These are phyloP conservation scores for Nesogale talazaci DNA, from an alignment of 2,113 vertebrate genomes.

Conservation along the genomic window DNA sequence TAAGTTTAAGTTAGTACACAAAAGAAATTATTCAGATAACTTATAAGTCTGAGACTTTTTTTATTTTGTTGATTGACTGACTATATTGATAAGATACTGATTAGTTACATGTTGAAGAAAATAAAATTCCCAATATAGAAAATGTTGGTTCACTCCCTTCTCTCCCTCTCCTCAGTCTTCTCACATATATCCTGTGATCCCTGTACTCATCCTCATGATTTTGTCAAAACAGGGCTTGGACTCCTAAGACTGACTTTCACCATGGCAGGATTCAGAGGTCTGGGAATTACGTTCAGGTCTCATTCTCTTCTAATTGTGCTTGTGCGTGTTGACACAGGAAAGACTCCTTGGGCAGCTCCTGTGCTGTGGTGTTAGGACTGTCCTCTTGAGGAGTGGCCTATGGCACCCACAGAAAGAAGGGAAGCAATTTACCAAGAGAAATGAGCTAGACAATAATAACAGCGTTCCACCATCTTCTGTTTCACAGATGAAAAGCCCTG, in stretches of 20 bases:
- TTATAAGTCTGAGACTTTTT: background rate
- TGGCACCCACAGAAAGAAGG: background rate
- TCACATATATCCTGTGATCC: no score
- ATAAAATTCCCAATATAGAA: no score
- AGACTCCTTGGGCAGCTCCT: background rate
- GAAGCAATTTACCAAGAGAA: background rate
- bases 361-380: background rate
- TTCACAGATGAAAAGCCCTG: background rate
- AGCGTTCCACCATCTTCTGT: background rate
- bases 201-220: no score
- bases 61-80: no score
- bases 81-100: no score
- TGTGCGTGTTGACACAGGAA: background rate
- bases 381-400: background rate
- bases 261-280: background rate
- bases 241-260: background rate
- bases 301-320: background rate
- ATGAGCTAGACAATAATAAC: background rate
- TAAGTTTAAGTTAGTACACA: background rate
- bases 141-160: no score
- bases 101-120: no score
- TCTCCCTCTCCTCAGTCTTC: no score
- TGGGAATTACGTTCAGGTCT: rapidly evolving
- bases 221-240: no score
- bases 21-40: background rate